phyloP scores from a whole-genome alignment of 2,113 vertebrate genomes.

The Bambusicola thoracicus region DNA sequence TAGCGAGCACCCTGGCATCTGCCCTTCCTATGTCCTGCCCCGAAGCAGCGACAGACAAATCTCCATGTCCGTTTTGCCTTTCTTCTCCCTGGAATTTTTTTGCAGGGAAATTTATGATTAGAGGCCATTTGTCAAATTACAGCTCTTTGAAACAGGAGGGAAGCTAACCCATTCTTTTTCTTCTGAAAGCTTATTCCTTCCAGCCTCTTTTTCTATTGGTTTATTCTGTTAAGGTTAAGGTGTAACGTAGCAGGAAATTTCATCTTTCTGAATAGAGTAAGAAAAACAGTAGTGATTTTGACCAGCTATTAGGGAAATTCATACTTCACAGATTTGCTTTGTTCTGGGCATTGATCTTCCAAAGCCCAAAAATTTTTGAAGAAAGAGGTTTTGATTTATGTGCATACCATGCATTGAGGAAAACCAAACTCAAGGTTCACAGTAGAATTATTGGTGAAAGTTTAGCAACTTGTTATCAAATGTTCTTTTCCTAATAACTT shows the following conservation, averaged over 20 bases:
- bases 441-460: not conserved
- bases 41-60: not conserved
- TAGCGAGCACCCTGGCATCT: not conserved
- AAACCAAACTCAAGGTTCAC: not conserved
- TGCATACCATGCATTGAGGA: not conserved
- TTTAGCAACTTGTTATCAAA: not conserved
- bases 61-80: not conserved
- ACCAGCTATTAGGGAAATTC: not conserved
- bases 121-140: not conserved
- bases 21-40: not conserved
- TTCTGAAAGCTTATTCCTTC: not conserved
- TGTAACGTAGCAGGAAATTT: not conserved
- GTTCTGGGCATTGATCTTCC: not conserved
- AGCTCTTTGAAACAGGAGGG: not conserved
- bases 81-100: not conserved
- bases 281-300: not conserved
- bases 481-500: not conserved
- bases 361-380: not conserved
- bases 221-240: not conserved
- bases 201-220: not conserved
- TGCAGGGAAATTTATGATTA: not conserved
- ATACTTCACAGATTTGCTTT: not conserved
- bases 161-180: not conserved
- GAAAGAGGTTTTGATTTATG: not conserved
- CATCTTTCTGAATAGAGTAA: not conserved